Evolutionary conservation across 35 echinoderm and acorn worm species (phyloP).

Genomic region (Heliocidaris erythrogramma): DNA sequence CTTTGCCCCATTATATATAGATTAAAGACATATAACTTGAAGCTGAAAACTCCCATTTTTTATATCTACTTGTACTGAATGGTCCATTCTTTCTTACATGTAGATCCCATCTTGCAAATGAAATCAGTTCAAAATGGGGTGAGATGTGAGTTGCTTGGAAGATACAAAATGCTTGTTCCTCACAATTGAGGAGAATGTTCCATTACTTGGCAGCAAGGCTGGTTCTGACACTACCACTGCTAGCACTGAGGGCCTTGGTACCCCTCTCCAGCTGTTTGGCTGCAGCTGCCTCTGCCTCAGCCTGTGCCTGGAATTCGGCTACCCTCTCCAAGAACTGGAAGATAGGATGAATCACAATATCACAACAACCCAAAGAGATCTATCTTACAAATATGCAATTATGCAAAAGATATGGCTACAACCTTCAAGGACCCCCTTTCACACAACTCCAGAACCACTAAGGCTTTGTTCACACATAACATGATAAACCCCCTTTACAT

Average conservation of each 20-base stretch:
- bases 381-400: background rate
- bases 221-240: constrained; percentile 18
- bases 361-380: background rate
- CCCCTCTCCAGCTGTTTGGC: constrained; percentile 53
- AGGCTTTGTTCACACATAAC: too few species aligned
- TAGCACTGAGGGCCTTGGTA: constrained; percentile 16
- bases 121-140: background rate
- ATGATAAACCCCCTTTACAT: too few species aligned
- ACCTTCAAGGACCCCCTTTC: too few species aligned
- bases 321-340: constrained; percentile 93
- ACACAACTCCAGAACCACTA: too few species aligned
- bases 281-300: constrained; percentile 76
- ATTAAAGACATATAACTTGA: too few species aligned
- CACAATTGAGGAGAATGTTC: background rate
- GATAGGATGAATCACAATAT: background rate
- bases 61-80: too few species aligned
- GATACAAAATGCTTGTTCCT: background rate
- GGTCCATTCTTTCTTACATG: background rate
- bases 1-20: too few species aligned
- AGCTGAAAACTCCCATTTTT: too few species aligned
- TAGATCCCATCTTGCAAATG: background rate
- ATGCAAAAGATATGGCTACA: background rate
- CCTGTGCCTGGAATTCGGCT: constrained; percentile 92
- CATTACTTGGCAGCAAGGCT: constrained; percentile 28
- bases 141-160: background rate